These are phyloP conservation scores for Linnaemya vulpina DNA, from an alignment of 2,888 invertebrate genomes.

Conservation along the genomic window DNA sequence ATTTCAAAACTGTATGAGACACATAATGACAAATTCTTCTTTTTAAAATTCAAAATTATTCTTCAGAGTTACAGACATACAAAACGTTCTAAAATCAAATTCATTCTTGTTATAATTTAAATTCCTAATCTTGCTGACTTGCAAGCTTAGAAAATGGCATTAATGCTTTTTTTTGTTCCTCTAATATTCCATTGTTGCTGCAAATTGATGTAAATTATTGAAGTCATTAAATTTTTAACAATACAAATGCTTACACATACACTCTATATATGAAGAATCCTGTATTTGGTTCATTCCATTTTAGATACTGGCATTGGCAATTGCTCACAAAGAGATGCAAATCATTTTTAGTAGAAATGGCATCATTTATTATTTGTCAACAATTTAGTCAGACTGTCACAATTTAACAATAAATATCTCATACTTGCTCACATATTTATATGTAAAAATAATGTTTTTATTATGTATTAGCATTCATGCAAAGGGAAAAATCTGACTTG, in stretches of 20 bases:
- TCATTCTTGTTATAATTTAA: too few species aligned
- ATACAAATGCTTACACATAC: conserved; percentile 13
- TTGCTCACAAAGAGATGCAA: conserved; percentile 52
- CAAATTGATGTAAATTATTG: conserved; percentile 37
- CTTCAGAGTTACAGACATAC: too few species aligned
- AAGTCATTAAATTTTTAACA: conserved; percentile 34
- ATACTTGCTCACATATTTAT: conserved; percentile 6
- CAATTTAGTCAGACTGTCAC: conserved; percentile 70
- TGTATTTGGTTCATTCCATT: background rate
- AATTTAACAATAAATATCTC: conserved; percentile 54
- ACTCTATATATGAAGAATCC: background rate
- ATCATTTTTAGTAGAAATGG: conserved; percentile 67
- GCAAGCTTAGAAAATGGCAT: background rate
- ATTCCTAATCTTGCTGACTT: background rate
- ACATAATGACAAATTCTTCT: too few species aligned
- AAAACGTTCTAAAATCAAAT: background rate
- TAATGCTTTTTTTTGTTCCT: background rate
- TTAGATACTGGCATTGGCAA: conserved; percentile 15
- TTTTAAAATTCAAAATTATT: too few species aligned
- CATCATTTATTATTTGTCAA: conserved; percentile 72
- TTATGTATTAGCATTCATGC: conserved; percentile 18
- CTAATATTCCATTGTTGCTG: background rate
- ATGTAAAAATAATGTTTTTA: conserved; percentile 37
- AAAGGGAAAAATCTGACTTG: conserved; percentile 15
- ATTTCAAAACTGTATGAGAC: too few species aligned